These are phyloP conservation scores for Diogma glabrata DNA, from an alignment of 2,888 invertebrate species.

Conservation along the genomic window DNA sequence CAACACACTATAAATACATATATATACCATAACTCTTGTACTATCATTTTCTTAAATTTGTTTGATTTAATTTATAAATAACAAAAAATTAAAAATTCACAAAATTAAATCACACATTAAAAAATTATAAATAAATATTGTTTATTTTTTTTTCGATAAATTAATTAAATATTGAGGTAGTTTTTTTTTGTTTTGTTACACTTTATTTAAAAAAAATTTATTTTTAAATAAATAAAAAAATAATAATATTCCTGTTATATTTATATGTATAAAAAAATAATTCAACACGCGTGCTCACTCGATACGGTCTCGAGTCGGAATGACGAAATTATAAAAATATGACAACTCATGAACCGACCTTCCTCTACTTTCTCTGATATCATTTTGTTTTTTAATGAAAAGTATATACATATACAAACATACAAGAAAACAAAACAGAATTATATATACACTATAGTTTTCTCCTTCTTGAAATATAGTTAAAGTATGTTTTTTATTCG, in stretches of 20 bases:
- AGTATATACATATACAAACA: neutral
- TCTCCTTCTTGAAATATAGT: neutral
- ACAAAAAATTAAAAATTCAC: slow-evolving; percentile 4
- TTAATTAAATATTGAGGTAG: slow-evolving; percentile 4
- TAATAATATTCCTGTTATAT: too few species aligned
- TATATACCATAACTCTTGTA: slow-evolving; percentile 3
- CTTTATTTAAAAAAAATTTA: slow-evolving; percentile 3
- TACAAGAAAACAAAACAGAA: neutral
- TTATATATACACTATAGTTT: neutral
- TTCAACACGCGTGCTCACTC: slow-evolving; percentile 23
- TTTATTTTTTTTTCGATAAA: slow-evolving; percentile 3
- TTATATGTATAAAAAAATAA: neutral
- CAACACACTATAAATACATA: slow-evolving; percentile 1
- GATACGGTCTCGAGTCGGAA: slow-evolving; percentile 27
- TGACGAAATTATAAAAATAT: slow-evolving; percentile 23
- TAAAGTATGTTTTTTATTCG: neutral
- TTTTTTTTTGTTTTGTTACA: slow-evolving; percentile 3
- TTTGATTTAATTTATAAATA: slow-evolving; percentile 1
- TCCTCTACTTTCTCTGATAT: slow-evolving; percentile 20
- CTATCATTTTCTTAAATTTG: slow-evolving; percentile 6
- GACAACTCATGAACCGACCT: slow-evolving; percentile 22
- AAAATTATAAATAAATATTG: neutral
- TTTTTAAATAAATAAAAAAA: slow-evolving; percentile 8
- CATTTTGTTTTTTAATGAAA: slow-evolving; percentile 4
- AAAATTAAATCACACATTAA: neutral